Percentiles rank a stretch among this genome's conserved stretches.
These are phyloP conservation scores for Plebejus argus DNA, from an alignment of 2,888 invertebrate genomes.

Conservation along the genomic window DNA sequence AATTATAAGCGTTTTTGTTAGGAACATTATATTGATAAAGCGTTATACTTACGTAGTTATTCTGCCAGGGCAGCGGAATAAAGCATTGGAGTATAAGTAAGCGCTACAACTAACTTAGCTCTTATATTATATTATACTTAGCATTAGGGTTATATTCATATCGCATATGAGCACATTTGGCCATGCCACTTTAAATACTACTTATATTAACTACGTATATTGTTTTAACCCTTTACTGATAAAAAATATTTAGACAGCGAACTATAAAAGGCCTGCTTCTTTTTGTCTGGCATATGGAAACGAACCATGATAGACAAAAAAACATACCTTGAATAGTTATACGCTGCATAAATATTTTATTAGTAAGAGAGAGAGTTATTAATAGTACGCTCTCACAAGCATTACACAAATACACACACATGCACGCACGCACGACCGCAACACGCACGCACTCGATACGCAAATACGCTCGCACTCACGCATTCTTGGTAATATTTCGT, in stretches of 20 bases:
- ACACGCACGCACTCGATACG: background rate
- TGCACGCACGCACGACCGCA: background rate
- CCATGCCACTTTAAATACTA: conserved; percentile 22
- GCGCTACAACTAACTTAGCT: conserved; percentile 31
- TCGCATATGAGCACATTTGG: conserved; percentile 13
- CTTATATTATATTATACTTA: conserved; percentile 13
- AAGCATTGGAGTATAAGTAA: conserved; percentile 28
- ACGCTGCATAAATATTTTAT: background rate
- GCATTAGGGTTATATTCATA: conserved; percentile 12
- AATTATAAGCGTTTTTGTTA: background rate
- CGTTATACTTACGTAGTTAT: conserved; percentile 55
- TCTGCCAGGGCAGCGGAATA: conserved; percentile 45
- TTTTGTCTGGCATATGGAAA: background rate
- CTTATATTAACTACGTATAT: background rate
- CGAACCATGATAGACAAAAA: background rate
- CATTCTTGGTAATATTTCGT: background rate
- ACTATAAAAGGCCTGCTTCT: background rate
- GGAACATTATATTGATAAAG: conserved; percentile 23
- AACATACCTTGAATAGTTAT: background rate
- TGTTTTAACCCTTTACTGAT: background rate
- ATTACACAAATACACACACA: background rate
- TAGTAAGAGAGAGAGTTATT: background rate
- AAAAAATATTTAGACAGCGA: background rate
- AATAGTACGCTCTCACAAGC: background rate
- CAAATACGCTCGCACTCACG: conserved; percentile 1